Base-by-base conservation (phyloP, 1,140 invertebrate genomes). In the Drosophila kepulauana region DNA sequence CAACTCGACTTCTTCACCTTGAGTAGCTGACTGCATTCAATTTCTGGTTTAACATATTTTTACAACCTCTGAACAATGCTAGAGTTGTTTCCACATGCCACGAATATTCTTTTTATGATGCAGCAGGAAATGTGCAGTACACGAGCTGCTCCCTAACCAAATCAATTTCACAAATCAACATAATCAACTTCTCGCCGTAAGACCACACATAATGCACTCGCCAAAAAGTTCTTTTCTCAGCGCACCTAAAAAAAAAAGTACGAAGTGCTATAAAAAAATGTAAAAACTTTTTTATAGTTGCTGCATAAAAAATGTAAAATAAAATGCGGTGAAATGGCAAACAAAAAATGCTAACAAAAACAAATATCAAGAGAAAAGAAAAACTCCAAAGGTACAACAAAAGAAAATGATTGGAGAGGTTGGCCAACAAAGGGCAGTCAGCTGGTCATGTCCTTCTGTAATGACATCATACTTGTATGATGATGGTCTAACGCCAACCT, bases 201-300 rank as follows among this genome's bases (percentile, higher is more conserved):
- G 82, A 82, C 82, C 84, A 68, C 80, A 89, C 79, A 89, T 88
- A 88, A 88, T 88, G 85, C 85, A 88, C 80, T 85, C 33, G 68
- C 75, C 79, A 66, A 71, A 75, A 87, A 79, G 75, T 87, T 86
- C 71, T 82, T 87, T 87, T 79, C 68, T 78, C 71, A 15, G 16
- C 51, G 30, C 43, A 25, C 25, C 35, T 49, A 71, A 78, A 76
- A 79, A 35, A 65, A 70, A 87, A 82, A 73, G 82, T 0, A 20
- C 3, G 20, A 25, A 87, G 71, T 85, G 78, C 61, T 65, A 72
- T 84, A 85, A 89, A 88, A 79, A 89, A 88, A 87, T 88, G 85
- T 88, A 88, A 88, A 88, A 88, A 89, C 85, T 88, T 88, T 87
- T 88, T 88, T 88, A 88, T 89, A 89, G 85, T 88, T 78, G 73